A percentile compares a stretch with the other conserved stretches of the same genome.
phyloP scores from a whole-genome alignment of 2,797 vertebrate genomes.

The Lagodon rhomboides region DNA sequence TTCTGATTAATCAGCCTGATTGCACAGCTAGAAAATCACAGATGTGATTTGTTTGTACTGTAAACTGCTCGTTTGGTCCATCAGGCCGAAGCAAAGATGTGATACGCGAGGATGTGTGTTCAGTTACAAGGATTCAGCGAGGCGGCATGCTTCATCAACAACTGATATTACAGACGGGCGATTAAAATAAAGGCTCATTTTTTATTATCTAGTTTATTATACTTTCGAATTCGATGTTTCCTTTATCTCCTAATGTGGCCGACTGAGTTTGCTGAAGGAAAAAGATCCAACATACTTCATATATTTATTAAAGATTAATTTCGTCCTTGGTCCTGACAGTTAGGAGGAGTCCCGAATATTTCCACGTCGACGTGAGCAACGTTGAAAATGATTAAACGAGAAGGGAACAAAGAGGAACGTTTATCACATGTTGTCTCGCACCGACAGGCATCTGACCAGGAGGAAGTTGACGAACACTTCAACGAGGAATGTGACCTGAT shows the following conservation, averaged over 20 bases:
- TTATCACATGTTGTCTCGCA: slow-evolving; percentile 47
- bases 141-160: no score
- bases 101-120: no score
- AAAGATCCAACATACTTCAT: no score
- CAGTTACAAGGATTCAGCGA: no score
- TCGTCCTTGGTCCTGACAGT: background rate
- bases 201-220: no score
- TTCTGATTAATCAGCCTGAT: slow-evolving; percentile 34
- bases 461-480: slow-evolving; percentile 59
- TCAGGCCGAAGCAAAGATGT: background rate
- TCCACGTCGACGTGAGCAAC: background rate
- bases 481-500: slow-evolving; percentile 42
- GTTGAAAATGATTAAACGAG: background rate
- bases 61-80: background rate
- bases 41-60: slow-evolving; percentile 2
- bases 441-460: slow-evolving; percentile 39
- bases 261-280: no score
- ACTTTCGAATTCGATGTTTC: no score
- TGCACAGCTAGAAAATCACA: slow-evolving; percentile 22
- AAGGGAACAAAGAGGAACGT: slow-evolving; percentile 23
- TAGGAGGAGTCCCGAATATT: background rate
- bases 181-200: no score
- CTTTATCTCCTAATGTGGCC: no score
- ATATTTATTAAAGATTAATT: no score
- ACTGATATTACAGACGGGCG: no score